Evolutionary conservation across 2,888 invertebrate genomes (phyloP).

Genomic region (Himalopsyche tibetana): DNA sequence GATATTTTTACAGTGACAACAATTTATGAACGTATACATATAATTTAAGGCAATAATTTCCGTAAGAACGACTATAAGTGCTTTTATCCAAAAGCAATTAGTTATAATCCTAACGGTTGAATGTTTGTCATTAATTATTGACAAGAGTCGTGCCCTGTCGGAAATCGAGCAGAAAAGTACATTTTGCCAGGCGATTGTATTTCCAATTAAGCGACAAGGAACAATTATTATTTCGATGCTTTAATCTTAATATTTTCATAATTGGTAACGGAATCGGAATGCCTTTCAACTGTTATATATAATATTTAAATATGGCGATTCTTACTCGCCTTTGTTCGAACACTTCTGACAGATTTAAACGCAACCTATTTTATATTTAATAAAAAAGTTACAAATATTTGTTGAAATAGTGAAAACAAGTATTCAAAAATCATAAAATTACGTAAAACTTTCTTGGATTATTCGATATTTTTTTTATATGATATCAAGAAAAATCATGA

Average conservation of each 20-base stretch:
- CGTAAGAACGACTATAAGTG: background rate
- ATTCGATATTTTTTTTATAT: no score
- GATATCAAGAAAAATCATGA: no score
- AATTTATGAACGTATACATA: background rate
- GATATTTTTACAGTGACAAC: no score
- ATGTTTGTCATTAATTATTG: slow-evolving; percentile 34
- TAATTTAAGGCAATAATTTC: background rate
- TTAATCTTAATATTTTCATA: slow-evolving; percentile 14
- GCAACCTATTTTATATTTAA: no score
- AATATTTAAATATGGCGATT: background rate
- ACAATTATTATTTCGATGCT: slow-evolving; percentile 11
- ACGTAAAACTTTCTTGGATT: no score
- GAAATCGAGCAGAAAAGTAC: background rate
- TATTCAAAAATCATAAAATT: no score
- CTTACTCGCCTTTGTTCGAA: no score
- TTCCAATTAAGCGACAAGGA: slow-evolving; percentile 20
- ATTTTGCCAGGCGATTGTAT: background rate
- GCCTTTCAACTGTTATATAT: background rate
- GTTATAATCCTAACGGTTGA: background rate
- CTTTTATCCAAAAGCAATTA: slow-evolving; percentile 2
- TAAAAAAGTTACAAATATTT: no score
- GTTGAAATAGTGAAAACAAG: no score
- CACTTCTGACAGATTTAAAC: no score
- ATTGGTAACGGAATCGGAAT: background rate
- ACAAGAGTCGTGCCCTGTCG: slow-evolving; percentile 15